These are phyloP conservation scores for Maccullochella peelii DNA, from an alignment of 2,113 vertebrate genomes.

Conservation along the genomic window DNA sequence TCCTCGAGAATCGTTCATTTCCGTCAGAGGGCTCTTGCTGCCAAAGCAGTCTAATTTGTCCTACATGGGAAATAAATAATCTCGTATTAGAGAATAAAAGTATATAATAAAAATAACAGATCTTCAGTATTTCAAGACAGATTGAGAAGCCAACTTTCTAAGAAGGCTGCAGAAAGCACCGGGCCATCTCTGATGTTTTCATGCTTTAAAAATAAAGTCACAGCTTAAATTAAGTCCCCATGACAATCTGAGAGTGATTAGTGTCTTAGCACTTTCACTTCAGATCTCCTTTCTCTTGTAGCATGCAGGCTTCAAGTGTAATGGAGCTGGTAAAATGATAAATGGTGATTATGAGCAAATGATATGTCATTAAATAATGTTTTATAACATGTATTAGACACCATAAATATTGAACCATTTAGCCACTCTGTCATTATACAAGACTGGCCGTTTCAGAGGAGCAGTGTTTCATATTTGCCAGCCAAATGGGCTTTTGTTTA, in stretches of 20 bases:
- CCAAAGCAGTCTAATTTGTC: constrained; percentile 8
- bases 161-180: constrained; percentile 13
- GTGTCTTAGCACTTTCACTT: constrained; percentile 8
- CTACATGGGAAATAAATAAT: constrained; percentile 34
- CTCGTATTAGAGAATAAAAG: not conserved
- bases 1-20: constrained; percentile 48
- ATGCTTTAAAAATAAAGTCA: constrained; percentile 43
- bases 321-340: constrained; percentile 32
- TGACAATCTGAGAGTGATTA: constrained; percentile 50
- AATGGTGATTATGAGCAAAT: constrained; percentile 8
- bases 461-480: constrained; percentile 11
- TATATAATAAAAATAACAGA: constrained; percentile 25
- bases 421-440: not conserved
- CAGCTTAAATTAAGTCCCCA: constrained; percentile 49
- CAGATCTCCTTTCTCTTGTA: constrained; percentile 14
- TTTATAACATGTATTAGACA: not conserved
- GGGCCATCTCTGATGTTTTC: constrained; percentile 20
- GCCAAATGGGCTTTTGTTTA: constrained; percentile 38
- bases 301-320: not conserved
- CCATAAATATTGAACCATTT: not conserved
- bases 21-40: not conserved
- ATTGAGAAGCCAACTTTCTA: constrained; percentile 34
- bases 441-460: not conserved
- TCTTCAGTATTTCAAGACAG: constrained; percentile 45
- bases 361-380: constrained; percentile 18